A percentile compares a stretch with the other conserved stretches of the same genome.
These are phyloP conservation scores for Indri indri DNA, from an alignment of 2,113 vertebrate genomes.

Conservation along the genomic window DNA sequence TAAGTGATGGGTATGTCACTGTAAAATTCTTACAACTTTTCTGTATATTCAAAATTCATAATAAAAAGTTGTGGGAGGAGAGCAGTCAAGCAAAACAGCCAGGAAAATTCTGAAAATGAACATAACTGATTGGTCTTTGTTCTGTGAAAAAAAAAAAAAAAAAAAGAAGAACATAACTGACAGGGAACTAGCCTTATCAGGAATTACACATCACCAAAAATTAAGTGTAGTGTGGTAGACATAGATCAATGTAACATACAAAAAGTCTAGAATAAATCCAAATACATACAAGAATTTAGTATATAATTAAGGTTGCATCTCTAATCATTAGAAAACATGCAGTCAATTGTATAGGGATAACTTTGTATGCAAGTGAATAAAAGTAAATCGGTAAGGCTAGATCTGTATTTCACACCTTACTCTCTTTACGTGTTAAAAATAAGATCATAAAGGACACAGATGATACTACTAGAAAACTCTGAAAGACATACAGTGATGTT, in stretches of 20 bases:
- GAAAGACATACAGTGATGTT: background rate
- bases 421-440: background rate
- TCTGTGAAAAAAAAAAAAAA: too few relatives aligned
- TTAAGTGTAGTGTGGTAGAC: background rate
- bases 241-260: background rate
- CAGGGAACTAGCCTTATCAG: background rate
- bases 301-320: background rate
- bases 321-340: background rate
- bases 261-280: background rate
- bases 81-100: background rate
- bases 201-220: background rate
- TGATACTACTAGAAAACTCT: background rate
- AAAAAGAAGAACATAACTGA: too few relatives aligned
- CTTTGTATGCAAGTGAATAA: background rate
- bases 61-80: background rate
- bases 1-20: background rate
- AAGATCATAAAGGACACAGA: background rate
- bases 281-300: background rate
- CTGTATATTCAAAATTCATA: background rate
- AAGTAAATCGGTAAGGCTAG: background rate
- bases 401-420: background rate
- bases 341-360: background rate
- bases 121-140: background rate
- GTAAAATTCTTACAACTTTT: background rate
- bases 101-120: background rate